Evolutionary conservation across 2,888 invertebrate species (phyloP).

Genomic region (Alcis repandata): DNA sequence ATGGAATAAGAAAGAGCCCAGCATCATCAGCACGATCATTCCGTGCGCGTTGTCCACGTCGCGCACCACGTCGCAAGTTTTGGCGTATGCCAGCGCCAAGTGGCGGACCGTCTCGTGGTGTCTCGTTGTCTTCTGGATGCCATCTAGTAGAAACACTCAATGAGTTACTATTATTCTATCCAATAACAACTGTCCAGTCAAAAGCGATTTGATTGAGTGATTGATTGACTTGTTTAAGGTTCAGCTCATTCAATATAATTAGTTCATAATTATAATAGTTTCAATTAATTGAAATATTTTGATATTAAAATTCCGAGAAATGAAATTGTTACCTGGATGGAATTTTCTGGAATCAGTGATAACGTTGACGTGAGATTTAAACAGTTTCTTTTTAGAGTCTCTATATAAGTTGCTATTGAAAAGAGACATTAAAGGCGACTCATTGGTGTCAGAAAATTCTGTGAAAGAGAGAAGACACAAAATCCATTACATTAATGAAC

Average conservation of each 20-base stretch:
- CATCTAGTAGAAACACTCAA: neutral
- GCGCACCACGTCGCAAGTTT: constrained; percentile 70
- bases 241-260: too few relatives aligned
- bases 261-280: too few relatives aligned
- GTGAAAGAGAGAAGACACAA: too few relatives aligned
- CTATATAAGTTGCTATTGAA: neutral
- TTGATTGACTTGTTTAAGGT: too few relatives aligned
- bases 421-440: neutral
- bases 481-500: too few relatives aligned
- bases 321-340: neutral
- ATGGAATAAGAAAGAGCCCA: constrained; percentile 76
- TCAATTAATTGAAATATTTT: too few relatives aligned
- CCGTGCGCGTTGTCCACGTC: constrained; percentile 73
- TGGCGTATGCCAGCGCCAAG: constrained; percentile 68
- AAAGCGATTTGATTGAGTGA: too few relatives aligned
- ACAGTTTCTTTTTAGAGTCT: neutral
- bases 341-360: neutral
- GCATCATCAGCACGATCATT: constrained; percentile 66
- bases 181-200: too few relatives aligned
- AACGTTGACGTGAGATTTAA: neutral
- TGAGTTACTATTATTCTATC: neutral
- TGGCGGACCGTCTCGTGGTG: constrained; percentile 56
- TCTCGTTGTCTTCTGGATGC: neutral
- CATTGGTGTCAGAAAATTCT: neutral
- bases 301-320: too few relatives aligned